phyloP scores from a whole-genome alignment of 2,113 vertebrate genomes.

The Castor canadensis region DNA sequence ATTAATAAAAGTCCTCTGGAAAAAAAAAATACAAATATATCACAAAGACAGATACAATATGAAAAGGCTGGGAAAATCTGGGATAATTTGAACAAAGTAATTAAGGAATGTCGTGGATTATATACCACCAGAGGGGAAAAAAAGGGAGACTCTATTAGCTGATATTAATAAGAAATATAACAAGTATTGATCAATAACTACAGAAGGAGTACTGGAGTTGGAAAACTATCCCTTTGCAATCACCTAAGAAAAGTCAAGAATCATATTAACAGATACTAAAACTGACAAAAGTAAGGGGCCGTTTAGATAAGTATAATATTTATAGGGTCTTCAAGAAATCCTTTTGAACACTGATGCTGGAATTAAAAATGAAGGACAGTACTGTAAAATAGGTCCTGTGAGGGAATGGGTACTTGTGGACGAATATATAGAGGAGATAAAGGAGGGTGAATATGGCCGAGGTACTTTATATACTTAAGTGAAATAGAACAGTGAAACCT shows the following conservation, averaged over 20 bases:
- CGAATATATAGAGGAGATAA: no score
- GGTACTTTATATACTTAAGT: no score
- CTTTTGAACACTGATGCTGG: no score
- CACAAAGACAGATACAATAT: background rate
- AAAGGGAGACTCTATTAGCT: background rate
- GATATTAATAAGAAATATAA: background rate
- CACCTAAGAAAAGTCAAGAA: background rate
- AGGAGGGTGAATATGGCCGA: no score
- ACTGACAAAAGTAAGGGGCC: background rate
- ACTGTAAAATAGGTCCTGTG: no score
- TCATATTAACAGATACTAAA: background rate
- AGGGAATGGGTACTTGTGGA: no score
- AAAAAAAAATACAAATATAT: background rate
- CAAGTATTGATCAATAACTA: background rate
- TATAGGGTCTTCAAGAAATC: no score
- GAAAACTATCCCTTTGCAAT: background rate
- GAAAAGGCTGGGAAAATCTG: background rate
- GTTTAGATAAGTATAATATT: background rate
- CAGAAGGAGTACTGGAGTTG: background rate
- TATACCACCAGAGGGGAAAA: background rate
- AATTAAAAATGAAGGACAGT: no score
- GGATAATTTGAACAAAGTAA: conserved; percentile 5
- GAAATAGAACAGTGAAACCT: no score
- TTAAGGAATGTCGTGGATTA: background rate
- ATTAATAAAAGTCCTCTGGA: background rate